Base-by-base conservation (phyloP, 1,140 invertebrate genomes). In the Drosophila hydei region DNA sequence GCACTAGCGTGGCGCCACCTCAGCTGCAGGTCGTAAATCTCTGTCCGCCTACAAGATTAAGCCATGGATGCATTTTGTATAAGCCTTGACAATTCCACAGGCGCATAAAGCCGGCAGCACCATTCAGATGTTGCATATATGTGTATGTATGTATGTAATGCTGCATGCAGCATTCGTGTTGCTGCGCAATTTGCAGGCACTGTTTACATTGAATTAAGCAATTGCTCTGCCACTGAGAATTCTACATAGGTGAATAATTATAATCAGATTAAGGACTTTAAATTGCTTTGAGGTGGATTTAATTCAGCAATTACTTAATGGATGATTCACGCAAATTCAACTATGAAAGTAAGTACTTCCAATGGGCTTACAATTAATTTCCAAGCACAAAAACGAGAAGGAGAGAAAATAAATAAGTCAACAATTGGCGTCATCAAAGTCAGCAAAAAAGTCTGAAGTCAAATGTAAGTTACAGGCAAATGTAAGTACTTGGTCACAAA, bases 61-160 rank as follows among this genome's bases (percentile, higher is more conserved):
- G 65, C 71, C 33, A 71, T 75, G 47, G 59, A 72, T 67, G 69
- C 69, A 56, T 68, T 70, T 77, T 64, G 59, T 74, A 69, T 69
- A 42, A 42, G 71, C 72, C 42, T 63, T 64, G 64, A 64, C 65
- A 77, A 77, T 77, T 50, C 59, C 43, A 74, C 60, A 43, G 65
- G 52, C 40, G 52, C 65, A 59, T 51, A 47, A 51, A 60, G 23
- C 11, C 27, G 51, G 40, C 40, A 54, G 18, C 50, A 38, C 16
- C 48, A 27, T 52, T 54, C 33, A 55, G 50, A 52, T 59, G 42
- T 56, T 60, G 55, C 72, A 72, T 55, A 60, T 2, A 40, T 18
- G 1, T 8, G 6, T 38, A 38, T n/a, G 3, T 42, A 16, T 42
- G 14, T 16, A 16, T 52, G 40, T 33, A 33, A 55, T 48, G 27